Conservation (phyloP, 1,140 invertebrate species). For the Trinorchestia longiramus region DNA sequence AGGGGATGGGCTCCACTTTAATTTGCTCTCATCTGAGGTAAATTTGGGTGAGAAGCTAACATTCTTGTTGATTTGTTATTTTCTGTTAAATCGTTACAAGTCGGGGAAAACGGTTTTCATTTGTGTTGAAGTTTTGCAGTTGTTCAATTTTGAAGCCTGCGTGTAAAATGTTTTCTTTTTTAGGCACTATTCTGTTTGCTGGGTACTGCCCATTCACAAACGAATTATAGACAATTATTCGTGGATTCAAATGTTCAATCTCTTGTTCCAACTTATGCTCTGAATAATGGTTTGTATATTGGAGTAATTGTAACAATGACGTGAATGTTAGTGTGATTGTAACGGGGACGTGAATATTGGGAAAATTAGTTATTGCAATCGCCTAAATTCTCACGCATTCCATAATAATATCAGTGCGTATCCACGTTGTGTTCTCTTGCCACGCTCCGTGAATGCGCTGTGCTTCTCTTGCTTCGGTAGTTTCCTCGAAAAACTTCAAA, state of each 20-base stretch:
- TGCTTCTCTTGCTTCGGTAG: not conserved
- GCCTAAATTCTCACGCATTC: not conserved
- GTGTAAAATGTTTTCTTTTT: not conserved
- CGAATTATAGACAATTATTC: not conserved
- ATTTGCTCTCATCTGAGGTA: not conserved
- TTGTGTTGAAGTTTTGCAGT: not conserved
- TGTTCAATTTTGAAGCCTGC: not conserved
- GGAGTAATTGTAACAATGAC: too few species aligned
- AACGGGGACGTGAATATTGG: not conserved
- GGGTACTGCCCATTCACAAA: too few species aligned
- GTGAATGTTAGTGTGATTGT: not conserved
- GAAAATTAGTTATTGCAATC: not conserved
- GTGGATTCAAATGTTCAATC: not conserved
- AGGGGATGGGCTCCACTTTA: not conserved
- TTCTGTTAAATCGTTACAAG: not conserved
- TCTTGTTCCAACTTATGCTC: too few species aligned
- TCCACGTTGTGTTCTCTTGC: too few species aligned
- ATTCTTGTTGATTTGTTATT: not conserved
- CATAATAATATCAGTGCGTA: not conserved
- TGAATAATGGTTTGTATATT: too few species aligned
- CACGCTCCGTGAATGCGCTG: too few species aligned
- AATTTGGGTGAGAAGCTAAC: not conserved
- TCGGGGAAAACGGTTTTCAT: not conserved
- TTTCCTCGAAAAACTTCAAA: not conserved
- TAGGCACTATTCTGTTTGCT: too few species aligned